These are phyloP conservation scores for Sebastiscus albofasciatus DNA, from an alignment of 2,797 vertebrate genomes.

Conservation along the genomic window DNA sequence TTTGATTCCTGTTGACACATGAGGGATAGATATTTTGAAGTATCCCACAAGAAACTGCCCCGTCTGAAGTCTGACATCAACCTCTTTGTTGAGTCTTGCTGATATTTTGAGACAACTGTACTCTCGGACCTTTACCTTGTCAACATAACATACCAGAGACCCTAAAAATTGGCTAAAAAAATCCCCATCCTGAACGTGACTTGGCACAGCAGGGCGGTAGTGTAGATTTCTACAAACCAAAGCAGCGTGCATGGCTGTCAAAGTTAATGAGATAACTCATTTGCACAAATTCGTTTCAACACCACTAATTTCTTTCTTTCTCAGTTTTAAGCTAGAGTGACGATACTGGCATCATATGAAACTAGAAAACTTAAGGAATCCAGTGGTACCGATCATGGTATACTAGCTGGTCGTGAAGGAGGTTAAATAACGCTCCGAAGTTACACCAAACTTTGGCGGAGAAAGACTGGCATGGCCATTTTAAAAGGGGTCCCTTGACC, in stretches of 20 bases:
- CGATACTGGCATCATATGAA: too few species aligned
- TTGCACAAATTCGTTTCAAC: too few species aligned
- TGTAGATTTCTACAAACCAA: not conserved
- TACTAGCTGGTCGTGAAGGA: too few species aligned
- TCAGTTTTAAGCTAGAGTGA: too few species aligned
- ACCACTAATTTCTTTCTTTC: too few species aligned
- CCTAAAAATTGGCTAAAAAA: not conserved
- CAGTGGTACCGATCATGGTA: too few species aligned
- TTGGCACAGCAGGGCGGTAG: not conserved
- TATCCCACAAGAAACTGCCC: not conserved
- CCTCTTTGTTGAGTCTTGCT: not conserved
- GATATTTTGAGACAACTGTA: not conserved
- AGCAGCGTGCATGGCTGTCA: not conserved
- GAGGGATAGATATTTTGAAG: not conserved
- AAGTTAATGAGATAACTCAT: too few species aligned
- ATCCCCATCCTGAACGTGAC: not conserved
- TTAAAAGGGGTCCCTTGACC: too few species aligned
- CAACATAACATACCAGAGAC: not conserved
- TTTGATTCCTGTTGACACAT: conserved; percentile 39
- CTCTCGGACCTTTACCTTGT: not conserved
- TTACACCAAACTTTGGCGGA: too few species aligned
- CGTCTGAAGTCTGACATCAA: not conserved
- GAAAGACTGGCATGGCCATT: too few species aligned
- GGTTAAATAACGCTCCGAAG: too few species aligned
- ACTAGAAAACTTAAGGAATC: too few species aligned